These are phyloP conservation scores for Apocheima hispidaria DNA, from an alignment of 2,888 invertebrate species.

Conservation along the genomic window DNA sequence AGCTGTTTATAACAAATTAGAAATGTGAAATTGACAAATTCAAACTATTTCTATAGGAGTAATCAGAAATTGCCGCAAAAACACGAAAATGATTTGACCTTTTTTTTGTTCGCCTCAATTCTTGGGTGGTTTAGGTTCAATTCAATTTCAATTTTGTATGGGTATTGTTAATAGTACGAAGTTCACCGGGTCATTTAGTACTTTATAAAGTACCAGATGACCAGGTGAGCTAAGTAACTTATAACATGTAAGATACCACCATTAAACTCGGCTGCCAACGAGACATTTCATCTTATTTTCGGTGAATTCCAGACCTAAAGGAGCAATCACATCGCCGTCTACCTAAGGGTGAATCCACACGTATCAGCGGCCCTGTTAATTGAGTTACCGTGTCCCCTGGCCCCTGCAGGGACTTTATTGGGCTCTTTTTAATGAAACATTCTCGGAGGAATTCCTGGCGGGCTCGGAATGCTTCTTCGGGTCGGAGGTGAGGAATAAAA, in stretches of 20 bases:
- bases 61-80: no score
- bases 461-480: background rate
- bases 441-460: constrained; percentile 27
- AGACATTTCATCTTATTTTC: background rate
- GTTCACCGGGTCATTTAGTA: no score
- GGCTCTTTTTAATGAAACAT: constrained; percentile 35
- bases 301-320: background rate
- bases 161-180: no score
- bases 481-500: constrained; percentile 12
- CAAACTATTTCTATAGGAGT: no score
- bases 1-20: no score
- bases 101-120: no score
- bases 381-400: constrained; percentile 36
- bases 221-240: no score
- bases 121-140: no score
- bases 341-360: constrained; percentile 30
- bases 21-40: no score
- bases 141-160: no score
- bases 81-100: no score
- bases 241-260: background rate
- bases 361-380: constrained; percentile 30
- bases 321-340: constrained; percentile 21
- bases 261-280: background rate
- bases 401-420: constrained; percentile 24
- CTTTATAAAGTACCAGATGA: no score